These are phyloP conservation scores for Trachelus tabidus DNA, from an alignment of 2,888 invertebrate species.

Conservation along the genomic window DNA sequence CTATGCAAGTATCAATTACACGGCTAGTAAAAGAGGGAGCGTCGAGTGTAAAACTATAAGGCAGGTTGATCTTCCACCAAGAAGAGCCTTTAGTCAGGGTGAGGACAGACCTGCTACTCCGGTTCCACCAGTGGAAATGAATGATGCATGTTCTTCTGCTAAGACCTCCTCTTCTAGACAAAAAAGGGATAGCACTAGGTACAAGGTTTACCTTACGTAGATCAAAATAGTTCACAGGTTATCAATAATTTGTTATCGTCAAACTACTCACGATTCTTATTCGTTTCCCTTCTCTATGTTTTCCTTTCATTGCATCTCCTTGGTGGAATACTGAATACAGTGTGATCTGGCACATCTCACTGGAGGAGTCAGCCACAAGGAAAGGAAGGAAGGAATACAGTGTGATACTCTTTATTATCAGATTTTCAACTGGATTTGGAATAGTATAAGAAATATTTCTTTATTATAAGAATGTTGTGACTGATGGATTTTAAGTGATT, in stretches of 20 bases:
- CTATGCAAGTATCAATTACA: conserved; percentile 32
- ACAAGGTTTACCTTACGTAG: conserved; percentile 47
- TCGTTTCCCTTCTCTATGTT: background rate
- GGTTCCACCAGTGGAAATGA: conserved; percentile 34
- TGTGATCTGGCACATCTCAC: no score
- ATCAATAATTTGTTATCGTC: background rate
- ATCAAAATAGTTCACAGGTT: background rate
- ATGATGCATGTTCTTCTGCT: conserved; percentile 26
- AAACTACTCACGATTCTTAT: background rate
- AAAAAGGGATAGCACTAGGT: conserved; percentile 52
- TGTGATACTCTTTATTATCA: background rate
- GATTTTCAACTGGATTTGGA: background rate
- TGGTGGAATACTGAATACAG: background rate
- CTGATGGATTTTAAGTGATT: background rate
- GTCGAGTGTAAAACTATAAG: conserved; percentile 35
- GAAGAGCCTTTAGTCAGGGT: conserved; percentile 47
- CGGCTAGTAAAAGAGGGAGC: conserved; percentile 35
- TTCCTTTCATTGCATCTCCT: background rate
- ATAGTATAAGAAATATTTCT: background rate
- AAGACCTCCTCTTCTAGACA: conserved; percentile 24
- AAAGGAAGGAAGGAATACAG: background rate
- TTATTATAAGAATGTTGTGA: background rate
- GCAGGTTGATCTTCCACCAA: conserved; percentile 36
- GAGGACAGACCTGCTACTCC: conserved; percentile 35
- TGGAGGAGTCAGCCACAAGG: no score